These are phyloP conservation scores for Phenganax stokvisi DNA, from an alignment of 92 coral and sea anemone species.

Conservation along the genomic window DNA sequence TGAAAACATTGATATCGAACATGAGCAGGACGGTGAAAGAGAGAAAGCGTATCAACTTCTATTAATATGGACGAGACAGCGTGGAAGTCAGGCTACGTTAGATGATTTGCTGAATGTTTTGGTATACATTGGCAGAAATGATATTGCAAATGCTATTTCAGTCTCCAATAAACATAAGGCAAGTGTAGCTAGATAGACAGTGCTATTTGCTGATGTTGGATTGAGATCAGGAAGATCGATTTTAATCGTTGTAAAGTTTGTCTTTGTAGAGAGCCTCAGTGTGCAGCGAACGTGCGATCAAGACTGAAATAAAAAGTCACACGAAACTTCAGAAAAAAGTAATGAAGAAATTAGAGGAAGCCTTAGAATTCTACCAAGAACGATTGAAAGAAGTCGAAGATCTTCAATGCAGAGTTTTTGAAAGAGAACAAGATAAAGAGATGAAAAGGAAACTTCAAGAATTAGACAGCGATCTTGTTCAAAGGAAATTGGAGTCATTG, in stretches of 20 bases:
- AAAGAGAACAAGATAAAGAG: not conserved
- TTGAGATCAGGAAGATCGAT: not conserved
- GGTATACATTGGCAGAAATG: slow-evolving; percentile 51
- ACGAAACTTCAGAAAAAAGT: slow-evolving; percentile 12
- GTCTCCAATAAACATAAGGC: not conserved
- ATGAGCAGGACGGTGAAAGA: slow-evolving; percentile 39
- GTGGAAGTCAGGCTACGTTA: slow-evolving; percentile 53
- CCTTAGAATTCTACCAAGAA: not conserved
- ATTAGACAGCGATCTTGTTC: not conserved
- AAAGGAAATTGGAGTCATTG: slow-evolving; percentile 13
- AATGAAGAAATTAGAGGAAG: not conserved
- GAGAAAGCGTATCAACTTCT: slow-evolving; percentile 81
- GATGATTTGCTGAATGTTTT: slow-evolving; percentile 54
- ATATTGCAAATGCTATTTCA: slow-evolving; percentile 58
- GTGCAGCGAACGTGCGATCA: slow-evolving; percentile 7
- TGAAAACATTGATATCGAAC: slow-evolving; percentile 70
- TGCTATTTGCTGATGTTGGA: not conserved
- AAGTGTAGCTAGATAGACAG: not conserved
- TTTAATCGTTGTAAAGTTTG: not conserved
- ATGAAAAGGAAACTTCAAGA: not conserved
- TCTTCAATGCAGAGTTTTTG: not conserved
- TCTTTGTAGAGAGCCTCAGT: not conserved
- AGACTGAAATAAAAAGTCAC: slow-evolving; percentile 16
- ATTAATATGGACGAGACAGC: slow-evolving; percentile 57
- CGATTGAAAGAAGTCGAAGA: not conserved